phyloP scores from a whole-genome alignment of 1,140 invertebrate genomes.

The Vanessa atalanta region DNA sequence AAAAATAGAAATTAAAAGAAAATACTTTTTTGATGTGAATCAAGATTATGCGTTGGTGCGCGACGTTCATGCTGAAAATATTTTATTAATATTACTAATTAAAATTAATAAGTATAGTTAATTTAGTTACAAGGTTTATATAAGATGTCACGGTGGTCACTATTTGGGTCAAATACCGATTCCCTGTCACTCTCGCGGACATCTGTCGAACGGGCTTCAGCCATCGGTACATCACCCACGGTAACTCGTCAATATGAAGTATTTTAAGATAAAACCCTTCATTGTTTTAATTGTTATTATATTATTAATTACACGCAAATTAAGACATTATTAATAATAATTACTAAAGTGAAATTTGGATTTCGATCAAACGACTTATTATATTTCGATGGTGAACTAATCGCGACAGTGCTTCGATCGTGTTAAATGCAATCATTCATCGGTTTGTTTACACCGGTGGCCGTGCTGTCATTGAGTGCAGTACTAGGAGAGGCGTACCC shows the following conservation, averaged over 20 bases:
- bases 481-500: slow-evolving; percentile 83
- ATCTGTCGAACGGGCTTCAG: slow-evolving; percentile 62
- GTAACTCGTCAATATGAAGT: slow-evolving; percentile 34
- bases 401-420: not conserved
- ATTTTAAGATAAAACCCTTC: not conserved
- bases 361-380: not conserved
- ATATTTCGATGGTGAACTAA: not conserved
- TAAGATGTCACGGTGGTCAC: slow-evolving; percentile 26
- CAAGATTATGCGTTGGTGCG: too few species aligned
- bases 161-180: slow-evolving; percentile 50
- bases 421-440: slow-evolving; percentile 16
- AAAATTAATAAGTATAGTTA: too few species aligned
- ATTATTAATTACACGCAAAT: too few species aligned
- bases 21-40: too few species aligned
- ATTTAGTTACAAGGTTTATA: not conserved
- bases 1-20: too few species aligned
- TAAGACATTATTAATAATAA: too few species aligned
- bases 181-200: slow-evolving; percentile 45
- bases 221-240: slow-evolving; percentile 54
- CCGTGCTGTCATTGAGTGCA: slow-evolving; percentile 31
- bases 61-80: too few species aligned
- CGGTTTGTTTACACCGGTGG: slow-evolving; percentile 68
- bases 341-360: too few species aligned
- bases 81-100: too few species aligned
- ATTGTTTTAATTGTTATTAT: too few species aligned